Evolutionary conservation across 2,888 invertebrate genomes (phyloP).

Genomic region (Maniola hyperantus): DNA sequence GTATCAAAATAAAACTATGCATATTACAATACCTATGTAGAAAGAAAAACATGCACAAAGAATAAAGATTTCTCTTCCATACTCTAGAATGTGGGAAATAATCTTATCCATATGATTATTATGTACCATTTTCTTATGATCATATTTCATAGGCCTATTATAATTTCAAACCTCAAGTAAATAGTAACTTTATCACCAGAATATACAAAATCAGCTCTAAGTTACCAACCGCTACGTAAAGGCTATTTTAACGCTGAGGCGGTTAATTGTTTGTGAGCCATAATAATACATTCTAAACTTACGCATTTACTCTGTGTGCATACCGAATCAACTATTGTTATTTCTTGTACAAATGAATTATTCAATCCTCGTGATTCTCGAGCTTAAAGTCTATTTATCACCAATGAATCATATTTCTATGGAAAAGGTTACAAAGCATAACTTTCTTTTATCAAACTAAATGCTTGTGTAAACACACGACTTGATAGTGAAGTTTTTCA

Average conservation of each 20-base stretch:
- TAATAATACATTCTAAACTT: conserved; percentile 47
- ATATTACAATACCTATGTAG: no score
- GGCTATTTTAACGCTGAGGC: conserved; percentile 18
- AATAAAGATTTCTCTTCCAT: no score
- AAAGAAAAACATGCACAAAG: no score
- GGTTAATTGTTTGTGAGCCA: conserved; percentile 39
- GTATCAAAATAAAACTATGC: no score
- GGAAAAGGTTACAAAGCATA: conserved; percentile 32
- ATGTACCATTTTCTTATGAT: no score
- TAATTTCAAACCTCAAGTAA: no score
- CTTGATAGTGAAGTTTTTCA: no score
- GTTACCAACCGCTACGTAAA: conserved; percentile 10
- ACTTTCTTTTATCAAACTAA: conserved; percentile 27
- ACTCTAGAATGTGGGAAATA: no score
- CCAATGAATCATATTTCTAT: conserved; percentile 50
- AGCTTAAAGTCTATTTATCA: conserved; percentile 55
- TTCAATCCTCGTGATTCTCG: conserved; percentile 58
- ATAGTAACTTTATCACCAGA: no score
- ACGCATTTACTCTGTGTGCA: conserved; percentile 52
- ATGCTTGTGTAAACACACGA: not conserved
- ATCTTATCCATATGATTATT: no score
- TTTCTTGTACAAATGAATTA: conserved; percentile 58
- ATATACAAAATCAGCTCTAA: conserved; percentile 22
- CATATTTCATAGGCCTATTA: no score
- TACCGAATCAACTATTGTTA: conserved; percentile 56